phyloP scores from a whole-genome alignment of 2,113 vertebrate genomes.

The Charadrius vociferus region DNA sequence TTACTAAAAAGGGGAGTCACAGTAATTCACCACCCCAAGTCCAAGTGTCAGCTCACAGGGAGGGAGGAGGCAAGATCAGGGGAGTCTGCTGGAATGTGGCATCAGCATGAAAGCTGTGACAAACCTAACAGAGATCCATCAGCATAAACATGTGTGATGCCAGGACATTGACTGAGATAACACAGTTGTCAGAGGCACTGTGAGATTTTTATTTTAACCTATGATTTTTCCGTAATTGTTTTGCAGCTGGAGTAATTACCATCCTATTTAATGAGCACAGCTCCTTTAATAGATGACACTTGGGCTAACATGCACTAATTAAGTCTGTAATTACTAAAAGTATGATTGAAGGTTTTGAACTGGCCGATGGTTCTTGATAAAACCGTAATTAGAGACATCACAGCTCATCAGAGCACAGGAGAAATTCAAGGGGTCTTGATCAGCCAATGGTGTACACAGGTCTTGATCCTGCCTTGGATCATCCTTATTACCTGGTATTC shows the following conservation, averaged over 20 bases:
- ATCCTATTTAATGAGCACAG: neutral
- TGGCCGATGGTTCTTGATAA: rapidly evolving
- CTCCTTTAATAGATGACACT: neutral
- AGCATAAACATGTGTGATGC: rapidly evolving
- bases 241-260: conserved; percentile 9
- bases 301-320: conserved; percentile 14
- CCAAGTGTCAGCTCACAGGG: neutral
- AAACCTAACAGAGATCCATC: neutral
- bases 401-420: neutral
- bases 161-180: neutral
- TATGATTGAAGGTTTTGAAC: neutral
- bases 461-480: neutral
- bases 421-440: neutral
- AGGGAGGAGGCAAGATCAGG: neutral
- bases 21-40: neutral
- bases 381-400: neutral
- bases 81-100: neutral
- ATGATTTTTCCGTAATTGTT: neutral
- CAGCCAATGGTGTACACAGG: neutral
- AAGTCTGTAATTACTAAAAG: neutral
- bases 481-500: neutral
- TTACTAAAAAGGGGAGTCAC: neutral
- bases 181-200: neutral
- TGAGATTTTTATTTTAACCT: neutral
- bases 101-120: neutral